Evolutionary conservation across 1,140 invertebrate species (phyloP), one percentile per base, ranked within the genome.

Genomic region (Matsumurasca onukii): DNA sequence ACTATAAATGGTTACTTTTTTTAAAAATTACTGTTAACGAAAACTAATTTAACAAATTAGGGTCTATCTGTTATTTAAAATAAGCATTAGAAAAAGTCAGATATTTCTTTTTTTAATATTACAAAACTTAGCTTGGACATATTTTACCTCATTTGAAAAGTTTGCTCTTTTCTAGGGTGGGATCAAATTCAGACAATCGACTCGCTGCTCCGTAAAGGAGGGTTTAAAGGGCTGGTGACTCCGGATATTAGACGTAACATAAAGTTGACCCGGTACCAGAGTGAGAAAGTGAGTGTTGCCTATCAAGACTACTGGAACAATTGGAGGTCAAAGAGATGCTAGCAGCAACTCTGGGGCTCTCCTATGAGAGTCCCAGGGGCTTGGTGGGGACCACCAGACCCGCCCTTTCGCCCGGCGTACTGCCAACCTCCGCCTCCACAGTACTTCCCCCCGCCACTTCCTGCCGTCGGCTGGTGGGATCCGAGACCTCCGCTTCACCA

Each of bases 121-220:
- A n/a, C n/a, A n/a, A n/a, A n/a, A n/a, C n/a, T n/a, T n/a, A n/a
- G n/a, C n/a, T n/a, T n/a, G n/a, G n/a, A n/a, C n/a, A n/a, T n/a
- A n/a, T n/a, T n/a, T n/a, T n/a, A n/a, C n/a, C n/a, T n/a, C n/a
- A n/a, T n/a, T n/a, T n/a, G n/a, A n/a, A n/a, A n/a, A n/a, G n/a
- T n/a, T n/a, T n/a, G n/a, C n/a, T 30, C 49, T 62, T 69, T 70
- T 67, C n/a, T 49, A 76, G 94, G 94, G 74, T 98, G 95, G 95
- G 91, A 97, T 85, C 94, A 95, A 79, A 87, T 97, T 69, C 95
- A 99, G 80, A 99, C 97, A 13, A 98, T 99, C 76, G 97, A 99
- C 80, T 98, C 96, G 3, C 82, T 99, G 29, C 84, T 99, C 15
- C 88, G 97, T 64, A 99, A 99, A 81, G 97, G 97, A 69, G 98